A percentile compares a stretch with the other conserved stretches of the same genome.
Conservation (phyloP, 2,113 vertebrate species). For the Hyperoodon ampullatus region DNA sequence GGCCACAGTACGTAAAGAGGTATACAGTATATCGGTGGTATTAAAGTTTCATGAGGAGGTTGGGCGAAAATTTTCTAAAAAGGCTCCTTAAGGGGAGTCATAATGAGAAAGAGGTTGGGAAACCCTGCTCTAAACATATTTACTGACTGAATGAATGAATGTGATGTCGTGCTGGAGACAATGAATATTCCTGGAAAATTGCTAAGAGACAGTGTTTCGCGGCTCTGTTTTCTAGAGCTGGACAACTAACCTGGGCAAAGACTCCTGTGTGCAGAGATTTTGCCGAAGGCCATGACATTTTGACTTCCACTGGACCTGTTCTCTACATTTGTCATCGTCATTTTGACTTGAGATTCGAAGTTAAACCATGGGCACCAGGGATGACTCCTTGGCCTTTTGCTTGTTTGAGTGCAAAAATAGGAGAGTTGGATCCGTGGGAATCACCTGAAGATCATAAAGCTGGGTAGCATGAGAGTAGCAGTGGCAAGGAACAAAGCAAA, state of each 20-base stretch:
- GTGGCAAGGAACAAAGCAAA: background rate
- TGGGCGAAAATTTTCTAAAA: background rate
- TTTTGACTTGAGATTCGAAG: slow-evolving; percentile 28
- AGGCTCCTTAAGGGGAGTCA: background rate
- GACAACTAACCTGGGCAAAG: too few relatives aligned
- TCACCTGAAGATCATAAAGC: background rate
- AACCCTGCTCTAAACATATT: background rate
- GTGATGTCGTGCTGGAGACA: background rate
- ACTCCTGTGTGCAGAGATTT: too few relatives aligned
- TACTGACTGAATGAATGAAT: background rate
- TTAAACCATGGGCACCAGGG: background rate
- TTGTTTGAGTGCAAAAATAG: background rate
- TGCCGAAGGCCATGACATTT: background rate
- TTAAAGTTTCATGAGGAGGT: background rate
- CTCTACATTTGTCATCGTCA: background rate
- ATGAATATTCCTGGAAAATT: background rate
- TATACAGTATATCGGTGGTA: background rate
- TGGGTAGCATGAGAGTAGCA: background rate
- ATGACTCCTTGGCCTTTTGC: background rate
- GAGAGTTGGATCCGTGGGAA: background rate
- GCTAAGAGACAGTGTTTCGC: background rate
- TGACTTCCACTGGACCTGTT: background rate
- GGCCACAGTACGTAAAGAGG: background rate
- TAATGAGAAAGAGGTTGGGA: background rate
- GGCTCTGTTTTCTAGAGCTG: background rate